Conservation (phyloP, 2,888 invertebrate genomes). For the Tridacna gigas region DNA sequence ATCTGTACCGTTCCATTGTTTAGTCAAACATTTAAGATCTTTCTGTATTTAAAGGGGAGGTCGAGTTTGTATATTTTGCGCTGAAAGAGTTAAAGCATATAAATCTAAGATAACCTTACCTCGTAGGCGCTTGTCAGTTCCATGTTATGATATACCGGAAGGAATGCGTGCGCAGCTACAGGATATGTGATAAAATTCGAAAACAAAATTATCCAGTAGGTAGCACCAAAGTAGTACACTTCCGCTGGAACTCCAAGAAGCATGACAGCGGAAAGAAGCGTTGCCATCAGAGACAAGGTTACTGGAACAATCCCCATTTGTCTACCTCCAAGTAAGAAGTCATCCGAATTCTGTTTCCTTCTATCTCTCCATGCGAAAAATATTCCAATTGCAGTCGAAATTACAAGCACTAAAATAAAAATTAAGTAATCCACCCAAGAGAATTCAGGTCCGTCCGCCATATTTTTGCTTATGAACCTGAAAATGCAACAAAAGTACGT, state of each 20-base stretch:
- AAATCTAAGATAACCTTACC: conserved; percentile 57
- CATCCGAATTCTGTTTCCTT: conserved; percentile 69
- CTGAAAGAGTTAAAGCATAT: no score
- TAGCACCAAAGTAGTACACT: conserved; percentile 86
- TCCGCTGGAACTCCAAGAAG: conserved; percentile 78
- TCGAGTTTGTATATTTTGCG: no score
- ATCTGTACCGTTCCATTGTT: no score
- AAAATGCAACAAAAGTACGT: background rate
- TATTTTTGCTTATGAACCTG: background rate
- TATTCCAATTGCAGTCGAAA: conserved; percentile 75
- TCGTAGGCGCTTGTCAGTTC: conserved; percentile 79
- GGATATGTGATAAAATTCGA: conserved; percentile 92
- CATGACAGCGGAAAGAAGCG: conserved; percentile 77
- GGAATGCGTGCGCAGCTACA: conserved; percentile 75
- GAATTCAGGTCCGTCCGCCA: conserved; percentile 54
- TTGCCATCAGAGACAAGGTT: conserved; percentile 75
- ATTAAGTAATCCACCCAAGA: conserved; percentile 79
- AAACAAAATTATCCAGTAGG: conserved; percentile 87
- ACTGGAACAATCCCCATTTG: conserved; percentile 75
- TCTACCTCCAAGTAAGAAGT: conserved; percentile 77
- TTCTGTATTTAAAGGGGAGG: no score
- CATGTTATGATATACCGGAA: conserved; percentile 78
- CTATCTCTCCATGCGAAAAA: conserved; percentile 72
- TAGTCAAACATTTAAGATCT: no score
- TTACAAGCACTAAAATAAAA: conserved; percentile 68